phyloP scores from a whole-genome alignment of 2,797 vertebrate genomes.

The Sternarchorhynchus goeldii region DNA sequence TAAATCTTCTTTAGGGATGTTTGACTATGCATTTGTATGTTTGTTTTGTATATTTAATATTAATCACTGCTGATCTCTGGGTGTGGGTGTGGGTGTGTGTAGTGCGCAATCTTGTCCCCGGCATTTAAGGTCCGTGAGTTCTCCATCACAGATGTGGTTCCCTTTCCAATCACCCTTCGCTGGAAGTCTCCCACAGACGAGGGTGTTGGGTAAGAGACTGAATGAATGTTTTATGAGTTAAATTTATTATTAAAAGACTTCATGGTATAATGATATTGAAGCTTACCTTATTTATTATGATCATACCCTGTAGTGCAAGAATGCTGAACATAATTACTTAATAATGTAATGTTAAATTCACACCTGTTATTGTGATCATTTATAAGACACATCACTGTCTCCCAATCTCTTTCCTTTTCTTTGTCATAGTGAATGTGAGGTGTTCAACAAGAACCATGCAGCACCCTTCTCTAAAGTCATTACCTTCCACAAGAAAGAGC shows the following conservation, averaged over 20 bases:
- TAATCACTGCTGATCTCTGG: conserved; percentile 34
- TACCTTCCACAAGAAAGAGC: conserved; percentile 96
- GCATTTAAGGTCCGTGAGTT: conserved; percentile 99
- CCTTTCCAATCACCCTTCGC: conserved; percentile 90
- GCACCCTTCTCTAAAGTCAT: conserved; percentile 97
- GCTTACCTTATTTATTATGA: too few relatives aligned
- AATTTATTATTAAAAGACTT: background rate
- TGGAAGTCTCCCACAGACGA: conserved; percentile 96
- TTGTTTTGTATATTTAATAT: conserved; percentile 15
- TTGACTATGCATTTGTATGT: conserved; percentile 19
- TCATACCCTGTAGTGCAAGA: too few relatives aligned
- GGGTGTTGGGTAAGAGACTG: conserved; percentile 81
- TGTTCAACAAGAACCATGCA: conserved; percentile 93
- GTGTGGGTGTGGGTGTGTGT: conserved; percentile 48
- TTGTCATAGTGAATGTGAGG: conserved; percentile 88
- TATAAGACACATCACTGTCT: background rate
- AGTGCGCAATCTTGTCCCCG: conserved; percentile 98
- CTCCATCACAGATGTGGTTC: conserved; percentile 93
- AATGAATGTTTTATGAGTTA: background rate
- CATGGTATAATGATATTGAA: background rate
- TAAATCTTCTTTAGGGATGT: too few relatives aligned
- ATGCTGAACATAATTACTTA: too few relatives aligned
- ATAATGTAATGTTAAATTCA: background rate
- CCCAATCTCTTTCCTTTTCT: background rate
- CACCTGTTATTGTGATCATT: background rate